Percentiles rank a stretch among this genome's conserved stretches.
Evolutionary conservation across 2,888 invertebrate species (phyloP).

Genomic region (Thera obeliscata): DNA sequence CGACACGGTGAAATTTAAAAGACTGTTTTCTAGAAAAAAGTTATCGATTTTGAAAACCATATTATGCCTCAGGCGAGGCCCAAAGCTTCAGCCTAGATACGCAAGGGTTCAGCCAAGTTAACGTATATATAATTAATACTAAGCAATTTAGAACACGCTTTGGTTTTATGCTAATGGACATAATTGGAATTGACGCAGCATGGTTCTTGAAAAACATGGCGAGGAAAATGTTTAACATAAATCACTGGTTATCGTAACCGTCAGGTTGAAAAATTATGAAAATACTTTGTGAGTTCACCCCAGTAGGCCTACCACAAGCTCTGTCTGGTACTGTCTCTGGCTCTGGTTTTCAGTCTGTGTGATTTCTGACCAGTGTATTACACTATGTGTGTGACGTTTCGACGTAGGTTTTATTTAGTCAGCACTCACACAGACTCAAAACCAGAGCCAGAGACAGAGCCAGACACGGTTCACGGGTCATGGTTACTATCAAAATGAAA

Average conservation of each 20-base stretch:
- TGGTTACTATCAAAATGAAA: neutral
- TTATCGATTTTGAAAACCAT: too few species aligned
- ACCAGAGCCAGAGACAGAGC: too few species aligned
- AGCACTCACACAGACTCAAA: too few species aligned
- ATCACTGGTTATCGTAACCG: neutral
- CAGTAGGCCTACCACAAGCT: too few species aligned
- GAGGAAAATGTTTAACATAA: neutral
- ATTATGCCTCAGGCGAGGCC: neutral
- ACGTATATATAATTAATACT: slow-evolving; percentile 16
- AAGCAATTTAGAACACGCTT: slow-evolving; percentile 17
- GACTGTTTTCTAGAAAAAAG: too few species aligned
- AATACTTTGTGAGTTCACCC: neutral
- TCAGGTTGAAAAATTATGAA: neutral
- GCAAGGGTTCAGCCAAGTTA: slow-evolving; percentile 2
- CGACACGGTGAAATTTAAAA: too few species aligned
- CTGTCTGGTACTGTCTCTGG: too few species aligned
- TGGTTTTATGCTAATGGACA: slow-evolving; percentile 25
- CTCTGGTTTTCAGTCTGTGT: too few species aligned
- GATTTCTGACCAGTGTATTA: too few species aligned
- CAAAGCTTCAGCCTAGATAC: neutral
- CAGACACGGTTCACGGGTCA: too few species aligned
- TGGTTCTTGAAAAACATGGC: slow-evolving; percentile 11
- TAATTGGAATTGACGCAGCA: slow-evolving; percentile 29
- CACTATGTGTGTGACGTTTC: too few species aligned
- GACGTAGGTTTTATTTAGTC: too few species aligned